Base-by-base conservation (phyloP, 2,888 invertebrate genomes). In the Asteroscopus sphinx region DNA sequence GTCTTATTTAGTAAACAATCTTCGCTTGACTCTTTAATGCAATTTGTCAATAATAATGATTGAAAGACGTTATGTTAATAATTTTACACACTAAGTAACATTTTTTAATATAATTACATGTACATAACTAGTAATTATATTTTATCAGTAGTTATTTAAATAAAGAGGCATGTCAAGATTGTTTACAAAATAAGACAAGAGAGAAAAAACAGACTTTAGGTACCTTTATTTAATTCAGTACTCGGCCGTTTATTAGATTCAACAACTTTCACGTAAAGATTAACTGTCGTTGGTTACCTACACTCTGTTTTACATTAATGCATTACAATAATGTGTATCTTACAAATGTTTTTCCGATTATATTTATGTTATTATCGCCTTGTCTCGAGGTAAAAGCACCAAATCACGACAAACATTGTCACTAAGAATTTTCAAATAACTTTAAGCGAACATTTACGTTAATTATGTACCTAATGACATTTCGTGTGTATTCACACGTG, bases 381-480 rank as follows among this genome's bases (percentile, higher is more conserved):
- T 65, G 41, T 65, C 13, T 33, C 42, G 11, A 11, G 45, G 36
- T 46, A 56, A 52, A 13, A 39, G 7, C 15, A n/a, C 42, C 47
- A 55, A 40, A 44, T 51, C 21, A 28, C 47, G 45, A 12, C 9
- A 30, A 32, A 58, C 28, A 53, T 48, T 59, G 48, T 57, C 28
- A 11, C 16, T 52, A 41, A 49, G 45, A 48, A 63, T 54, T 60
- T 42, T 41, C 45, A 30, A 42, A 65, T 56, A 59, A 52, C 42
- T 45, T 57, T 57, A 37, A 44, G 58, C 53, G 28, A 57, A 53
- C 52, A 52, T 73, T 61, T 60, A 58, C 28, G 40, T 81, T 86
- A 85, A 86, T 85, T 83, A 82, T 86, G 83, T 76, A 79, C 81
- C 81, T 58, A 60, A 68, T 58, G 58, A 73, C 68, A 76, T 81